Percentiles rank a stretch among this genome's conserved stretches.
phyloP scores from a whole-genome alignment of 1,140 invertebrate genomes.

The Drosophila sechellia region DNA sequence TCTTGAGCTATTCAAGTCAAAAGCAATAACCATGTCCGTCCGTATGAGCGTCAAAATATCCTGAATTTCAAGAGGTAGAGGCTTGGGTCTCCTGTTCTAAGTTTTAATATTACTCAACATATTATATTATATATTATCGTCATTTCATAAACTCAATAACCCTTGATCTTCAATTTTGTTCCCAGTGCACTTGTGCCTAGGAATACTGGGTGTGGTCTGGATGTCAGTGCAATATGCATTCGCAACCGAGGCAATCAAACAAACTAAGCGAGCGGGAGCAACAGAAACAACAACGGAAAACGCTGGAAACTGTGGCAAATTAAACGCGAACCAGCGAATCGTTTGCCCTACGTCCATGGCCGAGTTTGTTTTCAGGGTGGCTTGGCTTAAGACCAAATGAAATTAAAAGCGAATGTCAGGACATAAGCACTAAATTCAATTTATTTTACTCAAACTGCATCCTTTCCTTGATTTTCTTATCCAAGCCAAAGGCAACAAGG shows the following conservation, averaged over 20 bases:
- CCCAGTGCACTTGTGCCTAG: slow-evolving; percentile 10
- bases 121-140: not conserved
- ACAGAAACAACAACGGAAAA: slow-evolving; percentile 24
- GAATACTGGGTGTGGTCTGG: slow-evolving; percentile 9
- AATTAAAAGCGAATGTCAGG: slow-evolving; percentile 79
- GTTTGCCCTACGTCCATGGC: slow-evolving; percentile 20
- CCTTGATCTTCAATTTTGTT: not conserved
- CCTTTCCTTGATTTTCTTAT: slow-evolving; percentile 44
- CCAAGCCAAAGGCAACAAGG: slow-evolving; percentile 36
- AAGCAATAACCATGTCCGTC: no score
- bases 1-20: no score
- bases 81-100: no score
- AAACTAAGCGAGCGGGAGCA: slow-evolving; percentile 36
- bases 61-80: no score
- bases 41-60: no score
- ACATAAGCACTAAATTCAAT: slow-evolving; percentile 79
- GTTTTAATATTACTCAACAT: not conserved
- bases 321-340: slow-evolving; percentile 51
- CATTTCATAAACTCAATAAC: not conserved
- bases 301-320: slow-evolving; percentile 46
- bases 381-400: slow-evolving; percentile 70
- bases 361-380: slow-evolving; percentile 47
- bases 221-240: slow-evolving; percentile 53
- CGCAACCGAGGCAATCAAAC: slow-evolving; percentile 67
- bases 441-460: slow-evolving; percentile 73